Evolutionary conservation across 1,140 invertebrate species (phyloP), one percentile per base, ranked within the genome.

Genomic region (Camponotus pennsylvanicus): DNA sequence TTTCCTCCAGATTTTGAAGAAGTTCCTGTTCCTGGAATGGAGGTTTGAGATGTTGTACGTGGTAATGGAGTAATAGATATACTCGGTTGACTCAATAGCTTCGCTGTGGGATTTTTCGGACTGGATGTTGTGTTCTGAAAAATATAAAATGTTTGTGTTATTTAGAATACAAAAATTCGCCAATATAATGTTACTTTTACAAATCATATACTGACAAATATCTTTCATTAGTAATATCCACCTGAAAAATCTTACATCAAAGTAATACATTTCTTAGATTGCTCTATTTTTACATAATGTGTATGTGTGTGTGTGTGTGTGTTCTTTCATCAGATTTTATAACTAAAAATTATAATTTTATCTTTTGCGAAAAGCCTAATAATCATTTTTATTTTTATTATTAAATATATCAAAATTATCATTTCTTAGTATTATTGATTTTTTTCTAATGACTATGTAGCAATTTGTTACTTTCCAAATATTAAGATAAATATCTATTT

Each of bases 21-120:
- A 86, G 95, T 95, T 27, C 95, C 95, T 27, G 94, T 93, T 55
- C 94, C 94, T 77, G 95, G 89, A 90, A 93, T 92, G 9, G 95
- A 93, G 37, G 94, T 91, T 85, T 95, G 95, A 15, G 96, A 94
- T 80, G 95, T 93, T 73, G 96, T 96, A 76, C 97, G 96, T 85
- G 98, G 98, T 92, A 98, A 95, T 66, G 98, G 98, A 64, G 98
- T 98, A 94, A 98, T 98, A 27, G 98, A 98, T 95, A 98, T 98
- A 95, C 98, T 98, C 11, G 98, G 98, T 93, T 98, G 97, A 93
- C 96, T 96, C 88, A 97, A 95, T 63, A 96, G 87, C 91, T 97
- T 97, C 34, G 95, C 94, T 42, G 95, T 93, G 49, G 95, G 94
- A 91, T 94, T 95, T 88, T 95, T 95, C 64, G 93, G 89, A 91